phyloP scores from a whole-genome alignment of 2,888 invertebrate genomes.

The Aspidapion aeneum region DNA sequence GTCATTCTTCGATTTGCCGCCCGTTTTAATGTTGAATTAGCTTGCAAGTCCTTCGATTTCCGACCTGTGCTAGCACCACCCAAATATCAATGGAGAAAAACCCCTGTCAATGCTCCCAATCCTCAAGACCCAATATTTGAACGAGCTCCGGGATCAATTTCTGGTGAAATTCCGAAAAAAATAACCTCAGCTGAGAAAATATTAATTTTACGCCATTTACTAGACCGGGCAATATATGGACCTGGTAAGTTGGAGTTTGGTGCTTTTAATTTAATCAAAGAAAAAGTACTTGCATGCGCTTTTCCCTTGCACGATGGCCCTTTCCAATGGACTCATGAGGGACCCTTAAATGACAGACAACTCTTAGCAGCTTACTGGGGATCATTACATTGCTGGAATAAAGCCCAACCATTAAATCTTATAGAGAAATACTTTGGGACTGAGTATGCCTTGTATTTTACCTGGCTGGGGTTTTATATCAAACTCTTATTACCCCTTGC shows the following conservation, averaged over 20 bases:
- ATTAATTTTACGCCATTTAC: constrained; percentile 37
- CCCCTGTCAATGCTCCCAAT: constrained; percentile 31
- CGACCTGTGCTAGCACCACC: constrained; percentile 24
- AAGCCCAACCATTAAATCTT: constrained; percentile 58
- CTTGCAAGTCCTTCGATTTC: constrained; percentile 28
- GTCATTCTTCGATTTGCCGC: constrained; percentile 31
- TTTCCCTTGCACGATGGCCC: constrained; percentile 45
- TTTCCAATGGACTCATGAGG: constrained; percentile 37
- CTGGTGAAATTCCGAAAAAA: constrained; percentile 24
- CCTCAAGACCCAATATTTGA: constrained; percentile 25
- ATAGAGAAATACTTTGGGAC: constrained; percentile 57
- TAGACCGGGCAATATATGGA: constrained; percentile 37
- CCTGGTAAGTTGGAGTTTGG: constrained; percentile 34
- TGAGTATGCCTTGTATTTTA: constrained; percentile 55
- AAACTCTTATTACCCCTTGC: constrained; percentile 50
- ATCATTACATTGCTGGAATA: constrained; percentile 51
- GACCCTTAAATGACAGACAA: constrained; percentile 42
- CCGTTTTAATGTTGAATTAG: constrained; percentile 32
- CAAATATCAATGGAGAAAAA: constrained; percentile 30
- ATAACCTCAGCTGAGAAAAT: constrained; percentile 41
- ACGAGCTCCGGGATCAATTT: constrained; percentile 28
- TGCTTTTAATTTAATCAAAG: constrained; percentile 33
- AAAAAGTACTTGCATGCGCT: constrained; percentile 36
- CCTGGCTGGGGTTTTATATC: constrained; percentile 55
- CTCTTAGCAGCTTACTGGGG: constrained; percentile 58